Conservation (phyloP, 2,113 vertebrate genomes). For the Charadrius vociferus region DNA sequence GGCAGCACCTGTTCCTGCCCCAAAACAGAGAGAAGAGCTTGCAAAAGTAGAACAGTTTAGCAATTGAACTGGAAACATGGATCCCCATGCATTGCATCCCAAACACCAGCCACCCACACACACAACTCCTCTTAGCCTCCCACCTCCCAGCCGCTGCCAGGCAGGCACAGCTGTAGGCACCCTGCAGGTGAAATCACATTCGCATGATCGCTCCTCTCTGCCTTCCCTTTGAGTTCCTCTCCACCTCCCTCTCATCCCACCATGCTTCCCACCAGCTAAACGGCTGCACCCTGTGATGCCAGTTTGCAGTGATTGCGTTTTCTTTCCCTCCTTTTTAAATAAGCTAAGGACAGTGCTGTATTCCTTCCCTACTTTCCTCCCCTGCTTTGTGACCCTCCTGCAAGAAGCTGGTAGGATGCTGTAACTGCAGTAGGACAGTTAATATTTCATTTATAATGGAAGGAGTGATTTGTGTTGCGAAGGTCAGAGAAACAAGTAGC, state of each 20-base stretch:
- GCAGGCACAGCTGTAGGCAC: background rate
- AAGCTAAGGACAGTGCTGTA: background rate
- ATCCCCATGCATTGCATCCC: background rate
- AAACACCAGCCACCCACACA: background rate
- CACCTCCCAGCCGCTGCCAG: background rate
- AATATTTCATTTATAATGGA: background rate
- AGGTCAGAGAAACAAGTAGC: constrained; percentile 7
- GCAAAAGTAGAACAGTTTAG: background rate
- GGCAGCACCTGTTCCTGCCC: background rate
- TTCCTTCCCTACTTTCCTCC: background rate
- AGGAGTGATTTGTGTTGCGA: background rate
- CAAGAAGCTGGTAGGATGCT: background rate
- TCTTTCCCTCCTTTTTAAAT: background rate
- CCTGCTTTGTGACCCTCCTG: background rate
- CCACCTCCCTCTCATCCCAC: background rate
- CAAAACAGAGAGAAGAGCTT: background rate
- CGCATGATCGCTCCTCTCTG: background rate
- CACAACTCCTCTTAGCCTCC: background rate
- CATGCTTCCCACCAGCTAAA: background rate
- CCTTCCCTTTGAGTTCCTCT: background rate
- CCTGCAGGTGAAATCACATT: background rate
- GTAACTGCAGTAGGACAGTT: background rate
- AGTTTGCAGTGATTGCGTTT: background rate
- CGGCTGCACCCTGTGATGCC: background rate
- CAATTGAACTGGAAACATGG: background rate